Evolutionary conservation across 2,797 vertebrate genomes (phyloP).

Genomic region (Staurois parvus): DNA sequence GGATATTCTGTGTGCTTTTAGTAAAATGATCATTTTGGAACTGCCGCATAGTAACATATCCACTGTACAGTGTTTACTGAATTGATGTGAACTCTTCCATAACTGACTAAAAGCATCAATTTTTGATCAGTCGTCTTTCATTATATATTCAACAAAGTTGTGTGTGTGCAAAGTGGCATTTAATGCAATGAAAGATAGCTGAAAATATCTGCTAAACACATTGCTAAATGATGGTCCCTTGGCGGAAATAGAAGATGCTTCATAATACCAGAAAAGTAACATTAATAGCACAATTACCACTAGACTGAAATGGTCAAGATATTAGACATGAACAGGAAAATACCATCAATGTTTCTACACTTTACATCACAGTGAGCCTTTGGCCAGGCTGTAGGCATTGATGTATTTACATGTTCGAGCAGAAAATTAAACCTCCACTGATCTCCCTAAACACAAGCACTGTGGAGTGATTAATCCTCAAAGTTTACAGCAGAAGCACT

Average conservation of each 20-base stretch:
- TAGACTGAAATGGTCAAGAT: no score
- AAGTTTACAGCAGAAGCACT: no score
- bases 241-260: no score
- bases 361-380: no score
- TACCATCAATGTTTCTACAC: background rate
- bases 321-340: background rate
- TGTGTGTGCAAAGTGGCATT: background rate
- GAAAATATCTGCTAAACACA: slow-evolving; percentile 4
- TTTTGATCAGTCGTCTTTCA: slow-evolving; percentile 18
- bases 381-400: no score
- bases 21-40: background rate
- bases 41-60: background rate
- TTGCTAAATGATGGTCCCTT: background rate
- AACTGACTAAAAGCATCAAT: slow-evolving; percentile 20
- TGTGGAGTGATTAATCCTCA: no score
- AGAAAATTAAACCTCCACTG: no score
- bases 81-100: slow-evolving; percentile 1
- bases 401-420: no score
- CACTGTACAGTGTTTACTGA: background rate
- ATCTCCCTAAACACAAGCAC: no score
- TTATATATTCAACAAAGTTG: slow-evolving; percentile 24
- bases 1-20: no score
- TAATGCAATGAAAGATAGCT: background rate
- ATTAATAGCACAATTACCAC: background rate
- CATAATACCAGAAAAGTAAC: no score